phyloP scores from a whole-genome alignment of 2,797 vertebrate species.

The Passerculus sandwichensis region DNA sequence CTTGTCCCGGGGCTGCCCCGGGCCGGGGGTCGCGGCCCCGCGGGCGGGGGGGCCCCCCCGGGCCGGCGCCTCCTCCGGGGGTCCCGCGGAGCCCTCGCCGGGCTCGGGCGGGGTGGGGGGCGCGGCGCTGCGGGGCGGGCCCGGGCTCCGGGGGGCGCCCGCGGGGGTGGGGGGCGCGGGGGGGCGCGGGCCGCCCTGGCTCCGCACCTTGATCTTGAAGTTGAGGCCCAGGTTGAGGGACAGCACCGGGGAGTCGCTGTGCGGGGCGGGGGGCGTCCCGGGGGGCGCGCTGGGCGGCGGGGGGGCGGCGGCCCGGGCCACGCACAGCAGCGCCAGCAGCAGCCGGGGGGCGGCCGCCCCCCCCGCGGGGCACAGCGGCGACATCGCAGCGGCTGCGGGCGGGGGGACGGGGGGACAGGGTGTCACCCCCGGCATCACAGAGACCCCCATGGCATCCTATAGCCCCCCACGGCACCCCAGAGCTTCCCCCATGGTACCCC shows the following conservation, averaged over 20 bases:
- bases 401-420: not conserved
- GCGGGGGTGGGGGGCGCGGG: not conserved
- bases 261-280: not conserved
- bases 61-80: not conserved
- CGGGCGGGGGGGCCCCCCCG: not conserved
- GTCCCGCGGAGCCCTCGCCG: not conserved
- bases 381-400: not conserved
- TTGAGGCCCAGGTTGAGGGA: not conserved
- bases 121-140: not conserved
- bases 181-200: not conserved
- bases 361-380: not conserved
- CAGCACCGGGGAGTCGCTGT: not conserved
- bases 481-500: too few species aligned
- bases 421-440: not conserved
- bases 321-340: not conserved
- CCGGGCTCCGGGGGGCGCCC: not conserved
- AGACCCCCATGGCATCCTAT: not conserved
- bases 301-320: not conserved
- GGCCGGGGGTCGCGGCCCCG: not conserved
- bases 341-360: not conserved
- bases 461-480: not conserved
- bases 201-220: not conserved
- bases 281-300: not conserved
- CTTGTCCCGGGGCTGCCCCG: not conserved
- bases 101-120: not conserved